phyloP scores from a whole-genome alignment of 2,888 invertebrate species.

The Coenonympha glycerion region DNA sequence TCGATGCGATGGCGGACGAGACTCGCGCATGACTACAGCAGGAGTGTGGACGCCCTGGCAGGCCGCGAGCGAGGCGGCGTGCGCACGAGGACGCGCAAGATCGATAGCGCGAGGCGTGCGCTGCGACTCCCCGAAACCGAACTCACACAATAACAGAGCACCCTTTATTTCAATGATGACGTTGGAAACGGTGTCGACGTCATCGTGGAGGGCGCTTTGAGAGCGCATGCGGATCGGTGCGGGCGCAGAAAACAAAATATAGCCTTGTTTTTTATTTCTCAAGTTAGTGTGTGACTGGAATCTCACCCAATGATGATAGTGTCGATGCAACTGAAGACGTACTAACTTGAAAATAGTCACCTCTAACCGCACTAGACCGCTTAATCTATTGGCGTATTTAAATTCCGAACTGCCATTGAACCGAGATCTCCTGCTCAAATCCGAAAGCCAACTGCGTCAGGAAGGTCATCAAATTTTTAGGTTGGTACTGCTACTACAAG shows the following conservation, averaged over 20 bases:
- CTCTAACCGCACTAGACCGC: too few species aligned
- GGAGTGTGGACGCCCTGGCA: conserved; percentile 44
- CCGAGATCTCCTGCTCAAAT: too few species aligned
- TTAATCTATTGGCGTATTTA: too few species aligned
- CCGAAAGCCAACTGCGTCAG: too few species aligned
- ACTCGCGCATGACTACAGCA: conserved; percentile 60
- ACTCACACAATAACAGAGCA: conserved; percentile 40
- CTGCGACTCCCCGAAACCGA: conserved; percentile 42
- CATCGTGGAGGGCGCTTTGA: conserved; percentile 36
- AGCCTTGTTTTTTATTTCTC: background rate
- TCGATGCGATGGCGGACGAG: conserved; percentile 53
- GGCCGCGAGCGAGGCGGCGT: conserved; percentile 32
- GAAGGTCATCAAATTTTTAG: too few species aligned
- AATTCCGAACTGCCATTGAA: too few species aligned
- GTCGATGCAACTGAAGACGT: too few species aligned
- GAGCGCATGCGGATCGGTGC: conserved; percentile 31
- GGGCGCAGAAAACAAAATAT: conserved; percentile 24
- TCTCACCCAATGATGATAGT: too few species aligned
- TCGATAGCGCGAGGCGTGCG: conserved; percentile 48
- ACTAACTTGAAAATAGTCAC: too few species aligned
- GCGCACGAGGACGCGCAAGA: conserved; percentile 43
- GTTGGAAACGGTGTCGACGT: conserved; percentile 51
- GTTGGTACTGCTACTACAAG: too few species aligned
- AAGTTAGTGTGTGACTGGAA: too few species aligned
- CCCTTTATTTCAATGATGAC: conserved; percentile 56